phyloP scores from a whole-genome alignment of 2,113 vertebrate species.

The Anhinga rufa region DNA sequence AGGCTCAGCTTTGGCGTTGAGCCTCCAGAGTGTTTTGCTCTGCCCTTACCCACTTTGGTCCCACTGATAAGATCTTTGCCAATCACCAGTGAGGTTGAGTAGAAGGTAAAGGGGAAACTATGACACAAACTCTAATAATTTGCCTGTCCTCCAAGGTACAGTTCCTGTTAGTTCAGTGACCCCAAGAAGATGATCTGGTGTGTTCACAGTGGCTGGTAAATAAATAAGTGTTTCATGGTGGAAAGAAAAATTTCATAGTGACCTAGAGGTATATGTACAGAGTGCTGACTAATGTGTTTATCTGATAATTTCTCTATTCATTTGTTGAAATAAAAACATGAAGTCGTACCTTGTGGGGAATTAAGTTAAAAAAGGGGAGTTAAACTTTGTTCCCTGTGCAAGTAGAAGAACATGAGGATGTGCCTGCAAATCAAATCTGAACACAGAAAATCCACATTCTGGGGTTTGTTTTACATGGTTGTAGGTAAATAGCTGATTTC shows the following conservation, averaged over 20 bases:
- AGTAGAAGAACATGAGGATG: neutral
- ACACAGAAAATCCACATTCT: conserved; percentile 35
- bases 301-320: neutral
- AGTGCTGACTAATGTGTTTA: neutral
- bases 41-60: neutral
- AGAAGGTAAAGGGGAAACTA: neutral
- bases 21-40: neutral
- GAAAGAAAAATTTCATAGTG: neutral
- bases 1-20: neutral
- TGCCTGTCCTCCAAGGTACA: neutral
- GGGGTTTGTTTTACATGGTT: conserved; percentile 28
- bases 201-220: neutral
- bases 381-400: neutral
- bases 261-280: neutral
- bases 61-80: neutral
- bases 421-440: conserved; percentile 38
- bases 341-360: neutral
- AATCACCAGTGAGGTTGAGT: neutral
- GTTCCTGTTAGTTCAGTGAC: neutral
- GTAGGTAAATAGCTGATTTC: neutral
- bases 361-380: neutral
- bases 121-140: neutral
- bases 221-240: neutral
- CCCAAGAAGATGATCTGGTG: neutral
- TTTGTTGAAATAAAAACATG: neutral